A percentile compares a stretch with the other conserved stretches of the same genome.
phyloP scores from a whole-genome alignment of 2,888 invertebrate species.

The Yponomeuta malinellus region DNA sequence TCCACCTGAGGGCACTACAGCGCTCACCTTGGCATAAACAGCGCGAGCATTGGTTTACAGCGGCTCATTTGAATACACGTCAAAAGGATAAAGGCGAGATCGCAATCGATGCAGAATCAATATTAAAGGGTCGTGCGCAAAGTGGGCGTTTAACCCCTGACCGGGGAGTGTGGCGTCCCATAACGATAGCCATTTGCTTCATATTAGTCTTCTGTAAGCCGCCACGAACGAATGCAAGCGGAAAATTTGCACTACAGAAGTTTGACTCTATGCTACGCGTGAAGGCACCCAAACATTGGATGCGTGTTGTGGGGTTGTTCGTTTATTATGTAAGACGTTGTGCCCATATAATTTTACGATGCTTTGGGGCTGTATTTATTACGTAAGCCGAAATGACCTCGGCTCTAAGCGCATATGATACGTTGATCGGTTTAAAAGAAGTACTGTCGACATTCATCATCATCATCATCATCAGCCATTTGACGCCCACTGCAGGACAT shows the following conservation, averaged over 20 bases:
- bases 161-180: slow-evolving; percentile 20
- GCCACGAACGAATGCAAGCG: not conserved
- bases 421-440: too few species aligned
- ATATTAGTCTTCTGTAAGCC: not conserved
- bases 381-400: too few species aligned
- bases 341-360: too few species aligned
- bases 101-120: slow-evolving; percentile 64
- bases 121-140: slow-evolving; percentile 65
- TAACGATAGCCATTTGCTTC: slow-evolving; percentile 13
- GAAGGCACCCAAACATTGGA: too few species aligned
- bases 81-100: slow-evolving; percentile 39
- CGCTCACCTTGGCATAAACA: not conserved
- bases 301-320: too few species aligned
- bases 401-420: too few species aligned
- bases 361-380: too few species aligned
- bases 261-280: not conserved
- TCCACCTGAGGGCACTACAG: not conserved
- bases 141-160: slow-evolving; percentile 70
- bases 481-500: too few species aligned
- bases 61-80: slow-evolving; percentile 11
- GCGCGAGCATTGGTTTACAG: not conserved
- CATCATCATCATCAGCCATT: too few species aligned
- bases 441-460: too few species aligned
- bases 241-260: not conserved
- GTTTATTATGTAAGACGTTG: too few species aligned